These are phyloP conservation scores for Boleophthalmus pectinirostris DNA, from an alignment of 2,113 vertebrate genomes.

Conservation along the genomic window DNA sequence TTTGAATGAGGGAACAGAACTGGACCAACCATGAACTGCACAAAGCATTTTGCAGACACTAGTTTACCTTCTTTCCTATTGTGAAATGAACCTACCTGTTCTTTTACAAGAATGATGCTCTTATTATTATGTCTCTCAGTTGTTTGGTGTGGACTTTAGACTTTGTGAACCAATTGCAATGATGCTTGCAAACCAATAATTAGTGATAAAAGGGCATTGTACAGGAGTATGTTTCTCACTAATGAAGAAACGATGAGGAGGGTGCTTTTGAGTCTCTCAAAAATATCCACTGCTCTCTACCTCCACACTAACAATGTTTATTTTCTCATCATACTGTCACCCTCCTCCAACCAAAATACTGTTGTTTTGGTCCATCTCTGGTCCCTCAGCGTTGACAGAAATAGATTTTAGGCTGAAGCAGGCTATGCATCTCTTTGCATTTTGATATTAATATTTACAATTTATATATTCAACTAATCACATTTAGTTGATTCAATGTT, in stretches of 20 bases:
- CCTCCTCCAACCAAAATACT: constrained; percentile 58
- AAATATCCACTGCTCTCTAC: constrained; percentile 7
- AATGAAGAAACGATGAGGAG: constrained; percentile 33
- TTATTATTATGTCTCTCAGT: constrained; percentile 47
- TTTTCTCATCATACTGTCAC: constrained; percentile 50
- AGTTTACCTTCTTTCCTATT: constrained; percentile 41
- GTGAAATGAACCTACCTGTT: constrained; percentile 30
- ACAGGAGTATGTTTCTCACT: constrained; percentile 27
- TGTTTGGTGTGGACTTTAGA: neutral
- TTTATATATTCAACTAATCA: no score
- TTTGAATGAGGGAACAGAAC: constrained; percentile 17
- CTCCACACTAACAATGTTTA: constrained; percentile 16
- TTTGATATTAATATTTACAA: constrained; percentile 39
- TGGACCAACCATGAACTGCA: constrained; percentile 7
- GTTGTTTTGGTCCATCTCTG: constrained; percentile 58
- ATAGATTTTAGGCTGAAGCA: constrained; percentile 65
- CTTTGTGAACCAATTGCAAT: no score
- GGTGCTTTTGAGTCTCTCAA: constrained; percentile 17
- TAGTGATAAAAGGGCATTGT: constrained; percentile 24
- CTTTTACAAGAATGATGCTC: constrained; percentile 13
- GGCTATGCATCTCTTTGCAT: constrained; percentile 59
- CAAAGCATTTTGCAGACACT: neutral
- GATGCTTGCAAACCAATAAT: neutral
- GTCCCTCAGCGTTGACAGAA: constrained; percentile 58
- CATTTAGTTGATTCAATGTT: no score